A percentile compares a stretch with the other conserved stretches of the same genome.
These are phyloP conservation scores for Plusia festucae DNA, from an alignment of 2,888 invertebrate species.

Conservation along the genomic window DNA sequence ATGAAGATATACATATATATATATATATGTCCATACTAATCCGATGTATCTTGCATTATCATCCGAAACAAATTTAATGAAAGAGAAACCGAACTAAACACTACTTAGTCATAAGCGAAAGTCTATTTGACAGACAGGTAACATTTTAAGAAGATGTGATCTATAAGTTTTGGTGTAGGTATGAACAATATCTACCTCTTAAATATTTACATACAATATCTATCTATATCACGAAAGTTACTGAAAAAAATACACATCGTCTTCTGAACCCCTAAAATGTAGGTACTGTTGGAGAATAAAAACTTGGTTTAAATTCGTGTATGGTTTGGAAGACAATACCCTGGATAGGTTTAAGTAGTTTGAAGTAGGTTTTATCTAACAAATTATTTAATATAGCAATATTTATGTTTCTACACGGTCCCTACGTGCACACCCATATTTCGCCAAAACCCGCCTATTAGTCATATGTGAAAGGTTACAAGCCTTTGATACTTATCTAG, in stretches of 20 bases:
- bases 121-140: not conserved
- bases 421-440: not conserved
- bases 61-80: conserved; percentile 43
- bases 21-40: conserved; percentile 33
- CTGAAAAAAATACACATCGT: too few species aligned
- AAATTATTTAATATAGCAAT: too few species aligned
- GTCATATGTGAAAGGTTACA: not conserved
- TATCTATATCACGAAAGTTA: too few species aligned
- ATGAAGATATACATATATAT: conserved; percentile 52
- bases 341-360: too few species aligned
- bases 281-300: too few species aligned
- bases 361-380: too few species aligned
- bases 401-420: not conserved
- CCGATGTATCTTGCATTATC: conserved; percentile 38
- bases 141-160: not conserved
- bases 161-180: not conserved
- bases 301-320: too few species aligned
- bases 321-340: too few species aligned
- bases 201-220: too few species aligned
- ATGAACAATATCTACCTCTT: too few species aligned
- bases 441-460: conserved; percentile 1
- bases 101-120: conserved; percentile 17
- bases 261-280: too few species aligned
- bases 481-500: conserved; percentile 1
- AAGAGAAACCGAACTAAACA: conserved; percentile 27